A percentile compares a stretch with the other conserved stretches of the same genome.
Evolutionary conservation across 2,888 invertebrate species (phyloP).

Genomic region (Marronus borbonicus): DNA sequence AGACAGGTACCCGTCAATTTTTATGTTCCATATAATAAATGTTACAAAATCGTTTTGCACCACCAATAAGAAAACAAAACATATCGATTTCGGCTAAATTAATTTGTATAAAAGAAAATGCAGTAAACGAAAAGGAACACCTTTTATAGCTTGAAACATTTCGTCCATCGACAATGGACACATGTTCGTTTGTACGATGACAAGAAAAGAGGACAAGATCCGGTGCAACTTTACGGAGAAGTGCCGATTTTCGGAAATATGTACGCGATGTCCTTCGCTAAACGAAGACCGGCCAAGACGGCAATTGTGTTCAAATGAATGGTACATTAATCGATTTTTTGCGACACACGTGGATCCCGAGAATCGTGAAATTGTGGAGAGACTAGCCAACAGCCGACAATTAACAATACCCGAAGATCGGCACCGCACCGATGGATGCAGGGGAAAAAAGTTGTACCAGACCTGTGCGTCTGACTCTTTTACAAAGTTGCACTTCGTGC

Average conservation of each 20-base stretch:
- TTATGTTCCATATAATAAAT: no score
- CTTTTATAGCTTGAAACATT: conserved; percentile 7
- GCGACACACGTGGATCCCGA: conserved; percentile 60
- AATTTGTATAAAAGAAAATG: not conserved
- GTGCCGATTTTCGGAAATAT: conserved; percentile 37
- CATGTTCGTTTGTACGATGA: not conserved
- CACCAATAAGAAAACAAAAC: no score
- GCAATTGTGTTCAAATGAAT: conserved; percentile 69
- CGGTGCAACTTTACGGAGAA: conserved; percentile 27
- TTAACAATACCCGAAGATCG: conserved; percentile 61
- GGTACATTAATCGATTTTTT: conserved; percentile 67
- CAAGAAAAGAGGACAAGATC: conserved; percentile 14
- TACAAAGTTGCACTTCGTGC: conserved; percentile 43
- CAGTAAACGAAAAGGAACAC: conserved; percentile 15
- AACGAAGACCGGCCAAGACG: not conserved
- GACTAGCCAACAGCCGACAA: conserved; percentile 58
- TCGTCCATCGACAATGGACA: not conserved
- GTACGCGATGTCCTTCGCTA: not conserved
- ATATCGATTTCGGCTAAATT: not conserved
- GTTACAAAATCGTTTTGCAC: no score
- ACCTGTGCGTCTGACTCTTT: conserved; percentile 58
- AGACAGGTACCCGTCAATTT: no score
- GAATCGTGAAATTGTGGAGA: conserved; percentile 65
- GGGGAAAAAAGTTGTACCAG: conserved; percentile 61
- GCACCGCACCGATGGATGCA: conserved; percentile 9